phyloP scores from a whole-genome alignment of 2,797 vertebrate species.

The Sebastes itinus region DNA sequence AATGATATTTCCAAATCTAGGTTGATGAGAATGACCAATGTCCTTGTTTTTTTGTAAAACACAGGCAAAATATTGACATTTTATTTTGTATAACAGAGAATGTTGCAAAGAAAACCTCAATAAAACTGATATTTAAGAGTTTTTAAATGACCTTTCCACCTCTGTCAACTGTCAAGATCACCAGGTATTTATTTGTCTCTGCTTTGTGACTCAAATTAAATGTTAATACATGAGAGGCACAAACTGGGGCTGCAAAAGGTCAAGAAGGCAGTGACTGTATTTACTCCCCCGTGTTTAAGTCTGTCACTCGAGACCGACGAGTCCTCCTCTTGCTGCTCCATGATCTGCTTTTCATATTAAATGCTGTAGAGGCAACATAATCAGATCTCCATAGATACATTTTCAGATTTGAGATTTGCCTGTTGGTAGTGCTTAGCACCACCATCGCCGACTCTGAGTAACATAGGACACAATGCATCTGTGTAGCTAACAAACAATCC shows the following conservation, averaged over 20 bases:
- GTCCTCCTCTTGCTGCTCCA: neutral
- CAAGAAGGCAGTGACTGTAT: neutral
- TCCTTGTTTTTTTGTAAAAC: neutral
- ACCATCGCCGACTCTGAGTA: neutral
- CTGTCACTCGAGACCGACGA: neutral
- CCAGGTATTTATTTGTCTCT: neutral
- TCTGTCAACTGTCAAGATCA: neutral
- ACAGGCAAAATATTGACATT: neutral
- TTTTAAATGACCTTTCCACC: neutral
- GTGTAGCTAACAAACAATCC: conserved; percentile 6
- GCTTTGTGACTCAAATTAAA: neutral
- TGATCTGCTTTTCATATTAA: neutral
- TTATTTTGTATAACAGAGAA: neutral
- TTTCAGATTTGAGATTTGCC: neutral
- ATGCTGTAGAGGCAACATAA: neutral
- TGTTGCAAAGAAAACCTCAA: neutral
- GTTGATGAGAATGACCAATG: too few species aligned
- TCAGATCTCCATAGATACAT: neutral
- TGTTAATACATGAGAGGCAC: too few species aligned
- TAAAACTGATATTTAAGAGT: neutral
- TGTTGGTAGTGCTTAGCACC: conserved; percentile 4
- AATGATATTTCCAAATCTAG: neutral
- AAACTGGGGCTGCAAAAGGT: neutral
- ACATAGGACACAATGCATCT: conserved; percentile 19
- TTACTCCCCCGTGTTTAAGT: neutral